phyloP scores from a whole-genome alignment of 2,113 vertebrate species.

The Crotalus viridis region DNA sequence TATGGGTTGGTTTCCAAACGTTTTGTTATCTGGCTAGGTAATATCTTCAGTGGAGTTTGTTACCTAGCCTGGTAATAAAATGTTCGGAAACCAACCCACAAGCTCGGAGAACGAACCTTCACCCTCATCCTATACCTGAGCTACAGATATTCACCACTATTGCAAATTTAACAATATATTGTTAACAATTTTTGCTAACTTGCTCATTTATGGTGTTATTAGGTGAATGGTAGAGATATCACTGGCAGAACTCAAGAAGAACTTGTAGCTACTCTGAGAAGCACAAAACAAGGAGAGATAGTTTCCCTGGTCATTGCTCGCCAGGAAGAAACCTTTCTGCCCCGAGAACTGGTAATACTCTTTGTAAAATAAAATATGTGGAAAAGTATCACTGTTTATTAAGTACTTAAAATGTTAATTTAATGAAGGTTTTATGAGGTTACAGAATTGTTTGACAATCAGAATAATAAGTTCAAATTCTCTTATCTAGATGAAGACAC shows the following conservation, averaged over 20 bases:
- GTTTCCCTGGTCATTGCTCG: conserved; percentile 85
- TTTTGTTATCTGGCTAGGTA: too few relatives aligned
- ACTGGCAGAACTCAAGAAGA: conserved; percentile 89
- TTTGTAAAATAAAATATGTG: not conserved
- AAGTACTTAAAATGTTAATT: not conserved
- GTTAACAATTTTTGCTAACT: not conserved
- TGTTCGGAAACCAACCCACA: too few relatives aligned
- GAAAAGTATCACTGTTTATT: not conserved
- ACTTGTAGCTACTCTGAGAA: conserved; percentile 89
- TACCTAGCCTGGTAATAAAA: too few relatives aligned
- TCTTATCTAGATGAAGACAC: not conserved
- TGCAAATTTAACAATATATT: not conserved
- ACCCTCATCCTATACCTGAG: too few relatives aligned
- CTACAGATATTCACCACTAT: too few relatives aligned
- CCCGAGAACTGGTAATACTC: conserved; percentile 90
- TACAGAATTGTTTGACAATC: not conserved
- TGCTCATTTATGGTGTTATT: not conserved
- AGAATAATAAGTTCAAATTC: not conserved
- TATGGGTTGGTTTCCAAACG: too few relatives aligned
- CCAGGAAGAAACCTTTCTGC: conserved; percentile 89
- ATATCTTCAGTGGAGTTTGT: too few relatives aligned
- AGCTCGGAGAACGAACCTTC: too few relatives aligned
- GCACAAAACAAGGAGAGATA: conserved; percentile 90
- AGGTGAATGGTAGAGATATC: conserved; percentile 93
- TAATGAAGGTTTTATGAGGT: not conserved